Evolutionary conservation across 2,797 vertebrate genomes (phyloP).

Genomic region (Sciaenops ocellatus): DNA sequence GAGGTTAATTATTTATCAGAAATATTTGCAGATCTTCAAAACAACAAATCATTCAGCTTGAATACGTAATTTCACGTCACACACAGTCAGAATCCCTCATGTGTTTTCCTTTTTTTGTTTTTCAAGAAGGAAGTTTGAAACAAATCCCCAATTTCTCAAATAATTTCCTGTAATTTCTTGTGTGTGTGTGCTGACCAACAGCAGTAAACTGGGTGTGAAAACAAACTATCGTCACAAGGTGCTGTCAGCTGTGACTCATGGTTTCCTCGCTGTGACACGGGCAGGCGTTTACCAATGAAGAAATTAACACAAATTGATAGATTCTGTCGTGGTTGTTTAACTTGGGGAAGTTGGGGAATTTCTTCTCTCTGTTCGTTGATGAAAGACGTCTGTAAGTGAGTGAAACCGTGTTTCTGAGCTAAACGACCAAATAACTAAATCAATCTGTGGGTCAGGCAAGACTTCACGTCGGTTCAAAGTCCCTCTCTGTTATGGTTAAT

Average conservation of each 20-base stretch:
- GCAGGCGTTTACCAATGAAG: background rate
- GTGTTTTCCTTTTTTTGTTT: too few relatives aligned
- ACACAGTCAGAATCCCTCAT: background rate
- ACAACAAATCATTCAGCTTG: too few relatives aligned
- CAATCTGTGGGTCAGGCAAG: background rate
- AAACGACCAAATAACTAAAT: background rate
- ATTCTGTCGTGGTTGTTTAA: slow-evolving; percentile 4
- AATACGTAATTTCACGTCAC: background rate
- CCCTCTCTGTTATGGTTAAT: slow-evolving; percentile 62
- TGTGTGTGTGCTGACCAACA: slow-evolving; percentile 1
- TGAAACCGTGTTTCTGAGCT: background rate
- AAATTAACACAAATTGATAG: background rate
- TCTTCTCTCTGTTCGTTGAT: background rate
- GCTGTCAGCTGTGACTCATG: slow-evolving; percentile 55
- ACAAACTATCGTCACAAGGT: slow-evolving; percentile 54
- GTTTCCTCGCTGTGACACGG: slow-evolving; percentile 32
- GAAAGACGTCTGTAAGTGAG: background rate
- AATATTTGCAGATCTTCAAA: background rate
- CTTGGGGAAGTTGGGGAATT: background rate
- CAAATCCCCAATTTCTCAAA: background rate
- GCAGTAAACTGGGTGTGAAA: slow-evolving; percentile 48
- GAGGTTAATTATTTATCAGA: background rate
- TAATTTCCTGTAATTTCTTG: background rate
- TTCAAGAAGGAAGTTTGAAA: background rate
- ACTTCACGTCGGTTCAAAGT: slow-evolving; percentile 61